phyloP scores from a whole-genome alignment of 1,140 invertebrate genomes.

The Cotesia glomerata region DNA sequence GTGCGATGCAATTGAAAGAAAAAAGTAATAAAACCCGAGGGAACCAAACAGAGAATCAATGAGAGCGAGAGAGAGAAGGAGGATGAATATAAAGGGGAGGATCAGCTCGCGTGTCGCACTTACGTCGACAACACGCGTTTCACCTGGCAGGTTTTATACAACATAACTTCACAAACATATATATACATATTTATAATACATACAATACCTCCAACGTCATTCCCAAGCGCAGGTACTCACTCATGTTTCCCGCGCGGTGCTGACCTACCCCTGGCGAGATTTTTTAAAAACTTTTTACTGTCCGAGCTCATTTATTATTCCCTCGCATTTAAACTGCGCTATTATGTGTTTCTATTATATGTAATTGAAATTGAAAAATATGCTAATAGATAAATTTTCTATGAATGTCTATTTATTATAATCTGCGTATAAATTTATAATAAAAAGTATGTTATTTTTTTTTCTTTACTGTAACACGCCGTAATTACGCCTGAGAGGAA shows the following conservation, averaged over 20 bases:
- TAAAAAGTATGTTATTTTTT: too few species aligned
- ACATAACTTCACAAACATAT: too few species aligned
- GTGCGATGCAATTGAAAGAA: background rate
- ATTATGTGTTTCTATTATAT: background rate
- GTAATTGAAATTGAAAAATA: too few species aligned
- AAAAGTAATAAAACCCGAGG: background rate
- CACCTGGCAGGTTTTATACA: constrained; percentile 17
- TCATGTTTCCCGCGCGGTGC: background rate
- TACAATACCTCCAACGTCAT: constrained; percentile 14
- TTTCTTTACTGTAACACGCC: background rate
- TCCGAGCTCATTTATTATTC: background rate
- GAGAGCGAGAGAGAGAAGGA: background rate
- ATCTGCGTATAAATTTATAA: too few species aligned
- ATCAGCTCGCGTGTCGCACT: constrained; percentile 17
- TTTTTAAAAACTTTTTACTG: constrained; percentile 3
- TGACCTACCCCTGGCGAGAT: constrained; percentile 26
- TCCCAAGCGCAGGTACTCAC: constrained; percentile 14
- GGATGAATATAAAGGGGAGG: background rate
- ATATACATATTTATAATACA: too few species aligned
- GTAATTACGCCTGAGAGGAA: background rate
- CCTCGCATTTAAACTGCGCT: background rate
- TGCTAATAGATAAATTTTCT: too few species aligned
- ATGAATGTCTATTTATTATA: too few species aligned
- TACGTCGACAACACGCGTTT: constrained; percentile 18
- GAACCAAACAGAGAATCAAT: too few species aligned